Conservation (phyloP, 2,888 invertebrate species). For the Pheosia tremula region DNA sequence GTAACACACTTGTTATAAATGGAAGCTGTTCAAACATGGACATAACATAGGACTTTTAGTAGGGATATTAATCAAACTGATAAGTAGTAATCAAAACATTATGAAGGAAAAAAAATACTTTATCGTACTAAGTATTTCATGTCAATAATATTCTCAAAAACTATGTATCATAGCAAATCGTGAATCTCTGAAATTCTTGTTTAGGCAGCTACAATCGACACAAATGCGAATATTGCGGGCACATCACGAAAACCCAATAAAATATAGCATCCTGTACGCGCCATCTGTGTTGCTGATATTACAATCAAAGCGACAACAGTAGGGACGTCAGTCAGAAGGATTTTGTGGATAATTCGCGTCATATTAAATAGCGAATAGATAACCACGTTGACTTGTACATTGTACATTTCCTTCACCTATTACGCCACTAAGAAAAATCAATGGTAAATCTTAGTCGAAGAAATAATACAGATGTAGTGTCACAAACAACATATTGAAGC, state of each 20-base stretch:
- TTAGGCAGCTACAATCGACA: slow-evolving; percentile 50
- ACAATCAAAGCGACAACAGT: slow-evolving; percentile 47
- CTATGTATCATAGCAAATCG: slow-evolving; percentile 21
- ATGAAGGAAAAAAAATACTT: background rate
- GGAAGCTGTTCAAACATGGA: no score
- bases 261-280: slow-evolving; percentile 61
- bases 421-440: no score
- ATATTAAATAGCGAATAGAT: background rate
- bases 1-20: no score
- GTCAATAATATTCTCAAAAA: background rate
- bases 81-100: no score
- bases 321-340: slow-evolving; percentile 26
- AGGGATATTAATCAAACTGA: no score
- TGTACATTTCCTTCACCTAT: no score
- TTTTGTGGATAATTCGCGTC: background rate
- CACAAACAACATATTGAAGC: no score
- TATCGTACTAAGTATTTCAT: background rate
- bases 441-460: no score
- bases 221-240: slow-evolving; percentile 56
- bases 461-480: no score
- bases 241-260: slow-evolving; percentile 71
- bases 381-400: no score
- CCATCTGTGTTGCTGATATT: slow-evolving; percentile 51
- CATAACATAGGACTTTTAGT: no score
- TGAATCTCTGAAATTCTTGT: slow-evolving; percentile 41